These are phyloP conservation scores for Drosophila littoralis DNA, from an alignment of 1,140 invertebrate species.

Conservation along the genomic window DNA sequence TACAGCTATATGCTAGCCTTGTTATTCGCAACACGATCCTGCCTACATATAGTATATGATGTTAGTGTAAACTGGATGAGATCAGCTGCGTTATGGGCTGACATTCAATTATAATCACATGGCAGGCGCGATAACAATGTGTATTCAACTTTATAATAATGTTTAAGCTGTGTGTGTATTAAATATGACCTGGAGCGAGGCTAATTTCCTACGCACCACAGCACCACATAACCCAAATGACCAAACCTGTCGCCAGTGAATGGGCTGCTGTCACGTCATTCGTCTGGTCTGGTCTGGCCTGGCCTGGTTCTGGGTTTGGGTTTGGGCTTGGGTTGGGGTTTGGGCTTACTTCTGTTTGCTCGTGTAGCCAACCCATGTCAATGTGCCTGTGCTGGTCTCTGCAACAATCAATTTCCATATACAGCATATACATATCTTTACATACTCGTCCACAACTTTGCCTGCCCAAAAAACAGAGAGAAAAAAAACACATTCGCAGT, in stretches of 20 bases:
- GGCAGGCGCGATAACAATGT: slow-evolving; percentile 4
- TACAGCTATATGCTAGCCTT: too few species aligned
- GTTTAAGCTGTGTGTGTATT: slow-evolving; percentile 31
- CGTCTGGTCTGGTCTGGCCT: slow-evolving; percentile 25
- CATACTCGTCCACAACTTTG: background rate
- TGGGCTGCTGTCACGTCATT: slow-evolving; percentile 74
- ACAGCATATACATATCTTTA: slow-evolving; percentile 9
- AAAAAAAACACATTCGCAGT: slow-evolving; percentile 9
- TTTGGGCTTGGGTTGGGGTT: slow-evolving; percentile 10
- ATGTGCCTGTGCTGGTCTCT: slow-evolving; percentile 19
- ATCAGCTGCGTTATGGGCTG: slow-evolving; percentile 11
- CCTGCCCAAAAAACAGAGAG: background rate
- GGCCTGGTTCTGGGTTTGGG: slow-evolving; percentile 19
- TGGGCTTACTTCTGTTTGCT: slow-evolving; percentile 1
- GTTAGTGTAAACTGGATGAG: background rate
- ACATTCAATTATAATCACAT: slow-evolving; percentile 21
- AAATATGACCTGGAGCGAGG: slow-evolving; percentile 36
- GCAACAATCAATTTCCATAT: slow-evolving; percentile 73
- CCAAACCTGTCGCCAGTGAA: slow-evolving; percentile 75
- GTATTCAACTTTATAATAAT: slow-evolving; percentile 31
- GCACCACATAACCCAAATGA: slow-evolving; percentile 66
- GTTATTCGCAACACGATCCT: too few species aligned
- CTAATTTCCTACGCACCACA: slow-evolving; percentile 70
- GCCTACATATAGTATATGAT: background rate
- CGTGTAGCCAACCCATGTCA: slow-evolving; percentile 37